Evolutionary conservation across 2,888 invertebrate species (phyloP).

Genomic region (Apodemia zela): DNA sequence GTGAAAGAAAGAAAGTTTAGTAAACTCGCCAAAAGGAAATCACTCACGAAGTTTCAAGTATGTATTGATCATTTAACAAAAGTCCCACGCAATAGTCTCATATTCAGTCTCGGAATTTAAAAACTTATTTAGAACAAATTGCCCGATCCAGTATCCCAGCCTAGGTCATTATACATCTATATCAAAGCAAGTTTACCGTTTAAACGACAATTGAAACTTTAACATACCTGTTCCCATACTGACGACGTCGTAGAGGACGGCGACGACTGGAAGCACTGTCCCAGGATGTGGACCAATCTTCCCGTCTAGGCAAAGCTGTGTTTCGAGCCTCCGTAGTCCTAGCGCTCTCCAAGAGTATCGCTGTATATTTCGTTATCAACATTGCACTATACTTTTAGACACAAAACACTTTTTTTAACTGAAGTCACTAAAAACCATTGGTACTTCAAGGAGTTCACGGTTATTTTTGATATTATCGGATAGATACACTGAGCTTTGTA

Average conservation of each 20-base stretch:
- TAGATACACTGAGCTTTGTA: no score
- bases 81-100: no score
- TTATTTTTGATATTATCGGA: no score
- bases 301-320: constrained; percentile 41
- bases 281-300: constrained; percentile 55
- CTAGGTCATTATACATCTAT: no score
- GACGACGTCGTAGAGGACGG: constrained; percentile 51
- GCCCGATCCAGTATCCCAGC: no score
- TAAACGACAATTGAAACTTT: not conserved
- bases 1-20: no score
- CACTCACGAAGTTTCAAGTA: no score
- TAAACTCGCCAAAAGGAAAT: no score
- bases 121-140: no score
- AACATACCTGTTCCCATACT: constrained; percentile 58
- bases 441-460: not conserved
- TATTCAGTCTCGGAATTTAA: no score
- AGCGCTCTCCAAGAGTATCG: constrained; percentile 84
- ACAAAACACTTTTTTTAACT: not conserved
- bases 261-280: constrained; percentile 51
- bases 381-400: constrained; percentile 52
- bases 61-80: no score
- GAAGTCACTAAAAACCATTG: not conserved
- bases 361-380: constrained; percentile 87
- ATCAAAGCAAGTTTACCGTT: no score
- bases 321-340: constrained; percentile 68